Percentiles rank a stretch among this genome's conserved stretches.
phyloP scores from a whole-genome alignment of 2,113 vertebrate species.

The Salvelinus alpinus region DNA sequence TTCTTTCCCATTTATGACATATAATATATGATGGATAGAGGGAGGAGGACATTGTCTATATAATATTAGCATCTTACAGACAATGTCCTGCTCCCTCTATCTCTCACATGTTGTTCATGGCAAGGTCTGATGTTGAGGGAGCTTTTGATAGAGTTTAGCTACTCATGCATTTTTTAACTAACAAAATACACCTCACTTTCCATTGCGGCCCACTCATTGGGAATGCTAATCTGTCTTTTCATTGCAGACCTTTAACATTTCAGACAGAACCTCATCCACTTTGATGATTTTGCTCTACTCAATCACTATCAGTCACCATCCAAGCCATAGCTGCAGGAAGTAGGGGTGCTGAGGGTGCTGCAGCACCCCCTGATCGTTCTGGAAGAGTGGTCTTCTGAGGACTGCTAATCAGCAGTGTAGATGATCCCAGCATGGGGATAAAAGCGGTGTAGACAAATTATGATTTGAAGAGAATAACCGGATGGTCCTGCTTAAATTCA shows the following conservation, averaged over 20 bases:
- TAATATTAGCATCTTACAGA: no score
- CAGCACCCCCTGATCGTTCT: no score
- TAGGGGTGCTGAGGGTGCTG: no score
- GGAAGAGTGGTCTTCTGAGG: no score
- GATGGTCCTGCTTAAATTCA: no score
- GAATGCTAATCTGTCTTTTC: slow-evolving; percentile 4
- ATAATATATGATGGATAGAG: no score
- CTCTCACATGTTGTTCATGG: slow-evolving; percentile 11
- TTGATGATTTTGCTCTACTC: neutral
- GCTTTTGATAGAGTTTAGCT: neutral
- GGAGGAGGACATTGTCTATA: no score
- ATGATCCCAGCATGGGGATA: no score
- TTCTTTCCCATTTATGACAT: no score
- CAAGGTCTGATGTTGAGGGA: slow-evolving; percentile 32
- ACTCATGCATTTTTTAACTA: slow-evolving; percentile 28
- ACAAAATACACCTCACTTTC: slow-evolving; percentile 17
- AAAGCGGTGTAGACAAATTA: no score
- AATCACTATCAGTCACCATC: neutral
- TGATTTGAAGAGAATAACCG: no score
- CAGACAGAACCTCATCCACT: neutral
- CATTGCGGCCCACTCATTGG: neutral
- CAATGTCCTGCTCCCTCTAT: neutral
- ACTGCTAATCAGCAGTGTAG: no score
- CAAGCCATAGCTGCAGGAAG: neutral
- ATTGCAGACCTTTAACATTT: slow-evolving; percentile 10